phyloP scores from a whole-genome alignment of 2,888 invertebrate genomes.

The Choristoneura rosaceana region DNA sequence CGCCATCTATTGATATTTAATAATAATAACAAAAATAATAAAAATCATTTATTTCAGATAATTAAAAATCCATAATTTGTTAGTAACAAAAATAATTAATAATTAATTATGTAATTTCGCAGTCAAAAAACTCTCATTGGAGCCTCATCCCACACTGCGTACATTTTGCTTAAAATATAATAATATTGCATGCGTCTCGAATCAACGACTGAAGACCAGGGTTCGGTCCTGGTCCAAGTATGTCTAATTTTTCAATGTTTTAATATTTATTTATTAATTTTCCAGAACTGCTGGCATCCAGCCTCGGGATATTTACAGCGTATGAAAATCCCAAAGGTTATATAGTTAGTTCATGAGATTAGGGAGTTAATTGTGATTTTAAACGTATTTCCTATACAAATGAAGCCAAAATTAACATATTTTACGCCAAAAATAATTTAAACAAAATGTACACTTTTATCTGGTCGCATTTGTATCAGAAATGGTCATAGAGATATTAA shows the following conservation, averaged over 20 bases:
- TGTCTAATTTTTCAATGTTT: background rate
- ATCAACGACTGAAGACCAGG: too few relatives aligned
- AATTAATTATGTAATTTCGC: too few relatives aligned
- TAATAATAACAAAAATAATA: too few relatives aligned
- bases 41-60: too few relatives aligned
- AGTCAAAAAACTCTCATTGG: too few relatives aligned
- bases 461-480: slow-evolving; percentile 32
- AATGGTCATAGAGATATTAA: slow-evolving; percentile 33
- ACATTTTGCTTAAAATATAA: too few relatives aligned
- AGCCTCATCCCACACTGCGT: too few relatives aligned
- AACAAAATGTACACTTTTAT: background rate
- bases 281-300: slow-evolving; percentile 38
- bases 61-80: too few relatives aligned
- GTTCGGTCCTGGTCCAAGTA: too few relatives aligned
- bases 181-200: too few relatives aligned
- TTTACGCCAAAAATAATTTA: slow-evolving; percentile 18
- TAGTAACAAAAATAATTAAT: too few relatives aligned
- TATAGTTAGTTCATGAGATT: slow-evolving; percentile 35
- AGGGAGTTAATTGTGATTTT: slow-evolving; percentile 28
- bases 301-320: slow-evolving; percentile 36
- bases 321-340: slow-evolving; percentile 19
- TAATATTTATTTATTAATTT: slow-evolving; percentile 14
- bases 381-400: slow-evolving; percentile 24
- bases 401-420: slow-evolving; percentile 19
- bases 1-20: too few relatives aligned